Conservation (phyloP, 92 coral and sea anemone species). For the Epizoanthus ramosus region DNA sequence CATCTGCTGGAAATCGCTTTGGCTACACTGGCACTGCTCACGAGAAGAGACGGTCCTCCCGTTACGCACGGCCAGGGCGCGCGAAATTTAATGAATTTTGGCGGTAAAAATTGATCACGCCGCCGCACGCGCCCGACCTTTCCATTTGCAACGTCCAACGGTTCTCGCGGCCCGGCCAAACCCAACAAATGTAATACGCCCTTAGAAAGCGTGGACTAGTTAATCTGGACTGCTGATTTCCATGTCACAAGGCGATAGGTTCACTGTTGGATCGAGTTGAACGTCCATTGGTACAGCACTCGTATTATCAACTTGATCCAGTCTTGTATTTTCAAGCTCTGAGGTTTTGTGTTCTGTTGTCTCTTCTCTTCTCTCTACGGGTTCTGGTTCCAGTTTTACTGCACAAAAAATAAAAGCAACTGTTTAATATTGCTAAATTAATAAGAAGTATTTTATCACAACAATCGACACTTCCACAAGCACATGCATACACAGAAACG, state of each 20-base stretch:
- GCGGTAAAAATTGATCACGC: too few species aligned
- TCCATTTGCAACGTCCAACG: too few species aligned
- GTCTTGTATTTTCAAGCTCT: slow-evolving; percentile 7
- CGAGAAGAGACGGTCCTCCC: too few species aligned
- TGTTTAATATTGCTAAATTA: not conserved
- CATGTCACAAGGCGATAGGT: slow-evolving; percentile 41
- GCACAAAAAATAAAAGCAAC: not conserved
- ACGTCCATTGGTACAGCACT: slow-evolving; percentile 29
- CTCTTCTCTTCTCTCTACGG: slow-evolving; percentile 1
- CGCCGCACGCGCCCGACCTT: too few species aligned
- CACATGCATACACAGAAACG: too few species aligned
- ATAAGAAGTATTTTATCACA: not conserved
- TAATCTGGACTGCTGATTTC: slow-evolving; percentile 45
- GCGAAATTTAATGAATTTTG: too few species aligned
- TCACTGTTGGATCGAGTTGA: slow-evolving; percentile 36
- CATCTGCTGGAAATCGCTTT: too few species aligned
- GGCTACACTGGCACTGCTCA: too few species aligned
- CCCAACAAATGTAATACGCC: too few species aligned
- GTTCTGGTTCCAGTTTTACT: slow-evolving; percentile 7
- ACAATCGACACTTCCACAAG: too few species aligned
- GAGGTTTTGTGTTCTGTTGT: not conserved
- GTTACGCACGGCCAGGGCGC: too few species aligned
- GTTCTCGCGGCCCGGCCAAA: too few species aligned
- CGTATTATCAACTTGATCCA: slow-evolving; percentile 28
- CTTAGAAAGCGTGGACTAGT: not conserved